Conservation (phyloP, 1,140 invertebrate genomes). For the Drosophila cardini region DNA sequence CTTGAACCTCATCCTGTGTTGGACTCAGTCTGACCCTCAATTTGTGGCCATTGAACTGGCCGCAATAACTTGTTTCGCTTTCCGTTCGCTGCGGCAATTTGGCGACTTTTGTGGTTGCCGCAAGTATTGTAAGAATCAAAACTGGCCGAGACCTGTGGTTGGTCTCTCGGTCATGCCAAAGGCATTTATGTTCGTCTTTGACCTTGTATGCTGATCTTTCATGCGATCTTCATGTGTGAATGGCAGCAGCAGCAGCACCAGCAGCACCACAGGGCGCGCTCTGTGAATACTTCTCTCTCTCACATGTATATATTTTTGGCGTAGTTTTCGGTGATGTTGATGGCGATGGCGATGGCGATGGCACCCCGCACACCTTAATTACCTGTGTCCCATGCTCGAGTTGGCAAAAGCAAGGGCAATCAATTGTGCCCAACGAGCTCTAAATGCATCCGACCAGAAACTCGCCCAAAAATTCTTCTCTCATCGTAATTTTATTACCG, state of each 20-base stretch:
- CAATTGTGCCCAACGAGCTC: conserved; percentile 63
- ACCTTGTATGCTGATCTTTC: conserved; percentile 70
- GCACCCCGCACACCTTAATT: conserved; percentile 41
- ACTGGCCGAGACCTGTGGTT: conserved; percentile 53
- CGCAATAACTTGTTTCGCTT: conserved; percentile 65
- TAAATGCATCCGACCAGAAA: conserved; percentile 79
- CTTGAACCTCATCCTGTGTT: conserved; percentile 61
- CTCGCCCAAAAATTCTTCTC: conserved; percentile 55
- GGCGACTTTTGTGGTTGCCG: conserved; percentile 61
- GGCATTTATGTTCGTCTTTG: conserved; percentile 65
- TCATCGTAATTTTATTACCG: conserved; percentile 71
- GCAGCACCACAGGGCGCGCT: conserved; percentile 66
- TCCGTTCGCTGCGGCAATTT: conserved; percentile 52
- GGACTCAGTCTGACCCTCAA: conserved; percentile 61
- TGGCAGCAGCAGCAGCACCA: conserved; percentile 35
- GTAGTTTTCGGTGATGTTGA: conserved; percentile 19
- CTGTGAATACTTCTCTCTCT: conserved; percentile 9
- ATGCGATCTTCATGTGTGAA: conserved; percentile 68
- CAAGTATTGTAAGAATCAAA: conserved; percentile 25
- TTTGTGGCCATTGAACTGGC: conserved; percentile 74
- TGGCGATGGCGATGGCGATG: conserved; percentile 4
- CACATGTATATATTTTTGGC: conserved; percentile 12
- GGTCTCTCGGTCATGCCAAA: conserved; percentile 60
- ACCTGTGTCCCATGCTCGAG: conserved; percentile 72
- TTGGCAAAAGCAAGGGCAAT: conserved; percentile 78